Percentiles rank a stretch among this genome's conserved stretches.
Evolutionary conservation across 1,140 invertebrate genomes (phyloP).

Genomic region (Cecropterus lyciades): DNA sequence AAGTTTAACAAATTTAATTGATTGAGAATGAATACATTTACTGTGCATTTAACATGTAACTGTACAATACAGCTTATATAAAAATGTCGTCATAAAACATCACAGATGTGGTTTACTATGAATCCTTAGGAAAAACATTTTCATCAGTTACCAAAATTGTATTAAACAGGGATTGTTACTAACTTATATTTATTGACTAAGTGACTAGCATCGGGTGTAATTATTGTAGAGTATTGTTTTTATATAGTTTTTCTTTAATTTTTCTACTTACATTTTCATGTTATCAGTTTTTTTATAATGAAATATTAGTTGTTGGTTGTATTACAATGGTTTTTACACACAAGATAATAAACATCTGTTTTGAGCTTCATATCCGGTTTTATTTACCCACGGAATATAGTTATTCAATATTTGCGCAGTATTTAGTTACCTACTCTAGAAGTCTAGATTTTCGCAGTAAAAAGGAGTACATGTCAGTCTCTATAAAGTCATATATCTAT

Average conservation of each 20-base stretch:
- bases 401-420: not conserved
- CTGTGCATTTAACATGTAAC: conserved; percentile 19
- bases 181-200: conserved; percentile 2
- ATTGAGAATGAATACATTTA: conserved; percentile 2
- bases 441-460: too few species aligned
- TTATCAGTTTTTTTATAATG: not conserved
- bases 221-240: not conserved
- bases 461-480: too few species aligned
- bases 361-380: not conserved
- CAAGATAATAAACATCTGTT: conserved; percentile 16
- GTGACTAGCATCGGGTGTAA: not conserved
- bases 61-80: not conserved
- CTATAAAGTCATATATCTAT: too few species aligned
- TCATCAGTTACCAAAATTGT: not conserved
- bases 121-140: not conserved
- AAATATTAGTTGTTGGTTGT: not conserved
- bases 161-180: conserved; percentile 6
- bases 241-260: not conserved
- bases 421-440: too few species aligned
- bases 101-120: conserved; percentile 5
- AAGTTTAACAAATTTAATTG: not conserved
- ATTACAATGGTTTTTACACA: not conserved
- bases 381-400: not conserved
- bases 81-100: not conserved
- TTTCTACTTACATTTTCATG: not conserved